Evolutionary conservation across 2,797 vertebrate genomes (phyloP).

Genomic region (Vipera ursinii): DNA sequence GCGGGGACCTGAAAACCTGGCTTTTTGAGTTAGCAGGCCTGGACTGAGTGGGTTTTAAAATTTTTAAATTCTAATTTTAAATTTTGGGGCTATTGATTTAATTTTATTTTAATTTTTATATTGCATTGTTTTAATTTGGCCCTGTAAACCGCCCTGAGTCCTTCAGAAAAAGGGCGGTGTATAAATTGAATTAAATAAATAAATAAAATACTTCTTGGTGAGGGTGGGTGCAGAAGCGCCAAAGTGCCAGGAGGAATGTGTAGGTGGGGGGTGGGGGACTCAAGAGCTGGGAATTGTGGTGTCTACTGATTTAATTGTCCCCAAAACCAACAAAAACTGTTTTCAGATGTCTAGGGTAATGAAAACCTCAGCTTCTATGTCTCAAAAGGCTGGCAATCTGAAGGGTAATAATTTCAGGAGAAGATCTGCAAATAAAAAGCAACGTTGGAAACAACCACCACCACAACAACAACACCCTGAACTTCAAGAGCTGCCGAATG

Average conservation of each 20-base stretch:
- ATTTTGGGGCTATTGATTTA: too few species aligned
- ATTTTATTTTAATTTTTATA: too few species aligned
- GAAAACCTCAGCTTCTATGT: background rate
- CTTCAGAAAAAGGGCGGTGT: too few species aligned
- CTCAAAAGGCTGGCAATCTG: background rate
- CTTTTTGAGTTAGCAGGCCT: too few species aligned
- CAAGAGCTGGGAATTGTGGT: too few species aligned
- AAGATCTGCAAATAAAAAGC: background rate
- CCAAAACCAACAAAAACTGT: background rate
- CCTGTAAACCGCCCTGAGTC: too few species aligned
- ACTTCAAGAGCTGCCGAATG: background rate
- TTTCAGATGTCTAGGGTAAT: background rate
- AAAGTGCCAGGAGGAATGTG: background rate
- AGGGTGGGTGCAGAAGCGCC: background rate
- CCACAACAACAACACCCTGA: too few species aligned
- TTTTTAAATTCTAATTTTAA: too few species aligned
- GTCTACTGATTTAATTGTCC: background rate
- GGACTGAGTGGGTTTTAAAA: too few species aligned
- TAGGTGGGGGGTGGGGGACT: background rate
- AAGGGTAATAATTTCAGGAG: conserved; percentile 5
- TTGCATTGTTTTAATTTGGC: too few species aligned
- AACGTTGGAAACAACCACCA: background rate
- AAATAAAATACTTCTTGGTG: background rate
- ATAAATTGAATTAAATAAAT: too few species aligned
- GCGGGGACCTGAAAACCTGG: too few species aligned